A percentile compares a stretch with the other conserved stretches of the same genome.
phyloP scores from a whole-genome alignment of 2,113 vertebrate species.

The Gasterosteus nipponicus region DNA sequence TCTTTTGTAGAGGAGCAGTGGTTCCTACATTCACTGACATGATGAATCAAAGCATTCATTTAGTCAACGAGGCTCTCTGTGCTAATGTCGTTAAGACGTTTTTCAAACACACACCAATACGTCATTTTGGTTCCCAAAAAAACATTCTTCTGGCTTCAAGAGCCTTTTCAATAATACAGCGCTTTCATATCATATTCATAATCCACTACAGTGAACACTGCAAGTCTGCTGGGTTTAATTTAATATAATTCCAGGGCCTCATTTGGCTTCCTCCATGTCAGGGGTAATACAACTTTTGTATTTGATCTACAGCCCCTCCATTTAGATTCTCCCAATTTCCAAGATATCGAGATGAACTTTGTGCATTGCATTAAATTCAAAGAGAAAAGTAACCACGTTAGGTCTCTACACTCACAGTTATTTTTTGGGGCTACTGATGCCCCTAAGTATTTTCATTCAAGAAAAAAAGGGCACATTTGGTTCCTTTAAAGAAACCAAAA shows the following conservation, averaged over 20 bases:
- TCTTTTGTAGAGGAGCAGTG: not conserved
- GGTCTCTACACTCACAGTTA: not conserved
- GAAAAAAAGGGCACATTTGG: not conserved
- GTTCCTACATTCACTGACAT: not conserved
- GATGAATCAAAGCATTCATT: not conserved
- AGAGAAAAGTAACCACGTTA: slow-evolving; percentile 34
- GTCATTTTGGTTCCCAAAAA: slow-evolving; percentile 41
- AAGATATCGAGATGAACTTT: slow-evolving; percentile 57
- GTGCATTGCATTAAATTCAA: slow-evolving; percentile 58
- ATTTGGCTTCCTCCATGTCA: slow-evolving; percentile 70
- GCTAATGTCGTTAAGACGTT: slow-evolving; percentile 9
- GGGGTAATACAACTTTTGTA: slow-evolving; percentile 71
- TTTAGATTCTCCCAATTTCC: slow-evolving; percentile 61
- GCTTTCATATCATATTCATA: slow-evolving; percentile 78
- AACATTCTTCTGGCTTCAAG: slow-evolving; percentile 39
- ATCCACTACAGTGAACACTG: slow-evolving; percentile 67
- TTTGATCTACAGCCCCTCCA: slow-evolving; percentile 67
- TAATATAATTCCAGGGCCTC: slow-evolving; percentile 66
- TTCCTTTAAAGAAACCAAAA: not conserved
- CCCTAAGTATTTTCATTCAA: not conserved
- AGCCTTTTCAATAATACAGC: slow-evolving; percentile 74
- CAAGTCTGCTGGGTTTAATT: slow-evolving; percentile 74
- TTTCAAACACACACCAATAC: slow-evolving; percentile 37
- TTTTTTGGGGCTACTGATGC: not conserved
- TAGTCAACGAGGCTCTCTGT: slow-evolving; percentile 5